Evolutionary conservation across 2,797 vertebrate species (phyloP).

Genomic region (Pyrocephalus nanus): DNA sequence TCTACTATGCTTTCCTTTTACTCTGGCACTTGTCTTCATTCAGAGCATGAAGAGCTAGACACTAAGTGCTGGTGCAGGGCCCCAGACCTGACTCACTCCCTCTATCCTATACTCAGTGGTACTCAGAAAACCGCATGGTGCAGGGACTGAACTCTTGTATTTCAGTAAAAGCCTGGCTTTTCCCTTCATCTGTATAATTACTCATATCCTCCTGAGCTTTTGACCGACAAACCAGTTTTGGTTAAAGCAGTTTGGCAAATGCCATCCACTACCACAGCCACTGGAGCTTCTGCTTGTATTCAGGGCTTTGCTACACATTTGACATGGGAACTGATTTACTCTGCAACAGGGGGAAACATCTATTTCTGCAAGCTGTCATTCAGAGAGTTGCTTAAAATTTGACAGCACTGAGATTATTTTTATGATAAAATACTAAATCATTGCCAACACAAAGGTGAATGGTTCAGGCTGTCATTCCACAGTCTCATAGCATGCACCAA

Average conservation of each 20-base stretch:
- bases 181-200: not conserved
- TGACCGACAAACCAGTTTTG: not conserved
- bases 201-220: not conserved
- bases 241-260: not conserved
- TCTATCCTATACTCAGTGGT: not conserved
- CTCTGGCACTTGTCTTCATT: not conserved
- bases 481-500: not conserved
- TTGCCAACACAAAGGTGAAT: conserved; percentile 47
- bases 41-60: not conserved
- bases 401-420: conserved; percentile 48
- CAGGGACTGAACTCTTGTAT: not conserved
- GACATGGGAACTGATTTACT: not conserved
- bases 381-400: conserved; percentile 20
- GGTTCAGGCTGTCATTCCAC: conserved; percentile 1
- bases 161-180: not conserved
- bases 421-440: conserved; percentile 50
- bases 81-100: not conserved
- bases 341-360: not conserved
- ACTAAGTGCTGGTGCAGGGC: not conserved
- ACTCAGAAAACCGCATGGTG: not conserved
- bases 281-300: not conserved
- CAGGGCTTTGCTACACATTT: not conserved
- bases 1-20: not conserved
- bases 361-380: conserved; percentile 41
- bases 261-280: not conserved